Conservation (phyloP, 2,113 vertebrate genomes). For the Podarcis muralis region DNA sequence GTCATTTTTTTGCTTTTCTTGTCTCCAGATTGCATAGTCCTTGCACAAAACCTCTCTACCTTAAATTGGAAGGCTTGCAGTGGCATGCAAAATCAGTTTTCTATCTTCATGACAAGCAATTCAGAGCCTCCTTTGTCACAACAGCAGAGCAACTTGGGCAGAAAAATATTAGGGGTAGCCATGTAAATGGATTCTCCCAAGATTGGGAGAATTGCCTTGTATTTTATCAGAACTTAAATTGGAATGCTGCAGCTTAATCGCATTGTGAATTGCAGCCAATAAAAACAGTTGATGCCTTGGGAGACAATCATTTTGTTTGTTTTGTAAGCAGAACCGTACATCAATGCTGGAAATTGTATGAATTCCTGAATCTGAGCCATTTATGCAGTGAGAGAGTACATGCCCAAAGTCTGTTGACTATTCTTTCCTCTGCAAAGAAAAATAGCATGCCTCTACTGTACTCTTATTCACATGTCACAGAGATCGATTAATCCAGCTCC, state of each 20-base stretch:
- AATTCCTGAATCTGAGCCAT: slow-evolving; percentile 31
- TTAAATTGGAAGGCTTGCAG: neutral
- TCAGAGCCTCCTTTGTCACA: neutral
- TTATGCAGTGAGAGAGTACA: slow-evolving; percentile 40
- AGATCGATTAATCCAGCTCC: slow-evolving; percentile 56
- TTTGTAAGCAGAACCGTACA: slow-evolving; percentile 10
- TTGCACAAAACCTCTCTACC: neutral
- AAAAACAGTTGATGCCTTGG: slow-evolving; percentile 13
- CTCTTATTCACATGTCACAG: slow-evolving; percentile 47
- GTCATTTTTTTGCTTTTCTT: neutral
- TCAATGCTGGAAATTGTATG: neutral
- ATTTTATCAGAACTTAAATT: neutral
- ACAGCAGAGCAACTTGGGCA: neutral
- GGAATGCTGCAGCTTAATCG: neutral
- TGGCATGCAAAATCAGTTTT: neutral
- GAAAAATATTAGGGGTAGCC: neutral
- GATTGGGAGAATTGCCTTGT: neutral
- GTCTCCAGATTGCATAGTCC: neutral
- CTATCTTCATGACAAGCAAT: neutral
- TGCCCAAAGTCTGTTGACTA: slow-evolving; percentile 34
- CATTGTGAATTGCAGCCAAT: neutral
- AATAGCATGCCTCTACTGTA: slow-evolving; percentile 20
- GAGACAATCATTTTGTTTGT: neutral
- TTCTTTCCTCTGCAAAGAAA: slow-evolving; percentile 47
- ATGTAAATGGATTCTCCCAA: neutral